Evolutionary conservation across 1,140 invertebrate genomes (phyloP).

Genomic region (Pararge aegeria): DNA sequence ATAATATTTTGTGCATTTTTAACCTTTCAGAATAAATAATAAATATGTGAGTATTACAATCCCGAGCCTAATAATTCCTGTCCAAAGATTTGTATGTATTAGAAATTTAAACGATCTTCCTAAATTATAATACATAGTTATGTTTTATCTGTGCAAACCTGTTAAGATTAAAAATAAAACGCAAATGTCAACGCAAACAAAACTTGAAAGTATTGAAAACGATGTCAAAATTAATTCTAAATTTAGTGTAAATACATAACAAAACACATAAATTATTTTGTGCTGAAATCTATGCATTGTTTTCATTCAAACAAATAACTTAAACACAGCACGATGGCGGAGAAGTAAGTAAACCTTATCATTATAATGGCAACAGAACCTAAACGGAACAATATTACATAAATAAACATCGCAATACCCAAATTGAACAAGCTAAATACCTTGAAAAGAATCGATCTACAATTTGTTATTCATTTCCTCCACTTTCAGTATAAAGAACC

Average conservation of each 20-base stretch:
- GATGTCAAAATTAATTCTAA: slow-evolving; percentile 73
- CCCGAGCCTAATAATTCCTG: no score
- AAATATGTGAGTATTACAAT: no score
- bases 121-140: no score
- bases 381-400: slow-evolving; percentile 32
- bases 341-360: slow-evolving; percentile 54
- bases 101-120: no score
- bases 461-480: slow-evolving; percentile 13
- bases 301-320: slow-evolving; percentile 38
- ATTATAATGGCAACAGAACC: slow-evolving; percentile 12
- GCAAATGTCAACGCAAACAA: slow-evolving; percentile 71
- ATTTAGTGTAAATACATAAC: slow-evolving; percentile 65
- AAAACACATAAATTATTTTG: slow-evolving; percentile 55
- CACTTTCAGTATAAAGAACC: slow-evolving; percentile 1
- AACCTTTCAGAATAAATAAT: no score
- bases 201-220: slow-evolving; percentile 62
- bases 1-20: no score
- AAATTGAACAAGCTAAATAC: slow-evolving; percentile 8
- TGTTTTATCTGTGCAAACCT: not conserved
- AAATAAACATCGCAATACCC: slow-evolving; percentile 41
- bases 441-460: slow-evolving; percentile 9
- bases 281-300: slow-evolving; percentile 54
- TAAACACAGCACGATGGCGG: slow-evolving; percentile 55
- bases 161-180: slow-evolving; percentile 16
- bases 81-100: no score